Conservation (phyloP, 2,888 invertebrate genomes). For the Pristionchus mayeri region DNA sequence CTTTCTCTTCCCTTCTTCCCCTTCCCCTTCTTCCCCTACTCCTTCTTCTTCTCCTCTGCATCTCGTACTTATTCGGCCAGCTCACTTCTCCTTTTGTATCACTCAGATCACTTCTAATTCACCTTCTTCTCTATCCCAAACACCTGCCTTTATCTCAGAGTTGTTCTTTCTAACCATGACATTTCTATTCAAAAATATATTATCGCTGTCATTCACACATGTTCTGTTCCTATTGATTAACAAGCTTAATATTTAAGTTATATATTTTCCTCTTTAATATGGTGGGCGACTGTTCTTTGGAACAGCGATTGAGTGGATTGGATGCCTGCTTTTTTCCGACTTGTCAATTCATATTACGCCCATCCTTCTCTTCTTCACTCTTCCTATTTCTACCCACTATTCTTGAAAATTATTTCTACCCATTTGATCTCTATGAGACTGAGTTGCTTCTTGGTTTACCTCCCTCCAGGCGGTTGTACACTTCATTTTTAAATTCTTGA, state of each 20-base stretch:
- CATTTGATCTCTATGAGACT: neutral
- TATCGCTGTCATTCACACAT: too few species aligned
- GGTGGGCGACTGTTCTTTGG: too few species aligned
- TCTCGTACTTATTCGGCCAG: too few species aligned
- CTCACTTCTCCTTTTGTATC: neutral
- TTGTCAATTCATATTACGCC: neutral
- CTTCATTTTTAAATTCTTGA: too few species aligned
- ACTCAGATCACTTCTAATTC: neutral
- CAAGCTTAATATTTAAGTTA: too few species aligned
- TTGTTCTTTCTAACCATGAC: neutral
- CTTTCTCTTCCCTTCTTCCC: neutral
- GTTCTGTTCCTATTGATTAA: too few species aligned
- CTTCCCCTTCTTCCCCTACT: neutral
- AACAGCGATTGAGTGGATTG: neutral
- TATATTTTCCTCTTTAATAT: too few species aligned
- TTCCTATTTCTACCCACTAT: neutral
- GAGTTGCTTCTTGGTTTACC: neutral
- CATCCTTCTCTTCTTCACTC: neutral
- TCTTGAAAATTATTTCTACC: neutral
- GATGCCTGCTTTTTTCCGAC: neutral
- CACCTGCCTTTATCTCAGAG: neutral
- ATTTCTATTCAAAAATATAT: neutral
- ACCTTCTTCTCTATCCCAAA: too few species aligned
- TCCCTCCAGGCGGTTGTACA: too few species aligned
- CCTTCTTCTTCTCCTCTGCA: neutral